Conservation (phyloP, 1,140 invertebrate species). For the Anastrepha obliqua region DNA sequence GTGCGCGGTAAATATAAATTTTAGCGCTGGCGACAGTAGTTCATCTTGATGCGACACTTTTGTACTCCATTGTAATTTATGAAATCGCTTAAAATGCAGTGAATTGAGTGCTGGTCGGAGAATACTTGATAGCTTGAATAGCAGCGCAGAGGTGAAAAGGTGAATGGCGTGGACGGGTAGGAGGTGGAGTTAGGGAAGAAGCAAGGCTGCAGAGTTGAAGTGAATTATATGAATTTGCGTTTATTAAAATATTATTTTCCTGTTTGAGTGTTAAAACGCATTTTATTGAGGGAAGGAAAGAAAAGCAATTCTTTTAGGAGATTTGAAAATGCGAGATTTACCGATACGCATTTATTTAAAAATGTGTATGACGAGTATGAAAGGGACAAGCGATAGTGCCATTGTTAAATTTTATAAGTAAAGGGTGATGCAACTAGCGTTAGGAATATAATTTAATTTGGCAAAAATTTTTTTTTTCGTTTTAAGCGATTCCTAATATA, state of each 20-base stretch:
- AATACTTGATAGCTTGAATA: constrained; percentile 20
- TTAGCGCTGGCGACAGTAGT: constrained; percentile 17
- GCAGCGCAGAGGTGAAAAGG: not conserved
- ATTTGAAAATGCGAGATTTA: too few species aligned
- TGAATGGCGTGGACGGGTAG: not conserved
- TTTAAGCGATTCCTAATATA: too few species aligned
- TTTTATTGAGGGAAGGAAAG: too few species aligned
- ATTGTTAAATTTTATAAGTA: too few species aligned
- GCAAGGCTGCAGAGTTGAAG: not conserved
- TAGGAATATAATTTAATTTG: too few species aligned
- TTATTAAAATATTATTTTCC: not conserved
- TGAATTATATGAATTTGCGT: not conserved
- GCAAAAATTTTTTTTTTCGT: too few species aligned
- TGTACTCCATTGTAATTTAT: constrained; percentile 24
- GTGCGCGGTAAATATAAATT: constrained; percentile 44
- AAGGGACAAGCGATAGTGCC: too few species aligned
- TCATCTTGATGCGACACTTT: constrained; percentile 51
- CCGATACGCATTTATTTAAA: too few species aligned
- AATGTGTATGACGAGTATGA: too few species aligned
- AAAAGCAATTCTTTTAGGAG: too few species aligned
- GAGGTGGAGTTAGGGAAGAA: not conserved
- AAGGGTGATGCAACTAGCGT: too few species aligned
- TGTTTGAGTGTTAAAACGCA: too few species aligned
- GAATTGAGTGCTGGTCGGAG: constrained; percentile 33
- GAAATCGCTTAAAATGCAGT: constrained; percentile 39